Percentiles rank a stretch among this genome's conserved stretches.
These are phyloP conservation scores for Synanthedon vespiformis DNA, from an alignment of 2,888 invertebrate species.

Conservation along the genomic window DNA sequence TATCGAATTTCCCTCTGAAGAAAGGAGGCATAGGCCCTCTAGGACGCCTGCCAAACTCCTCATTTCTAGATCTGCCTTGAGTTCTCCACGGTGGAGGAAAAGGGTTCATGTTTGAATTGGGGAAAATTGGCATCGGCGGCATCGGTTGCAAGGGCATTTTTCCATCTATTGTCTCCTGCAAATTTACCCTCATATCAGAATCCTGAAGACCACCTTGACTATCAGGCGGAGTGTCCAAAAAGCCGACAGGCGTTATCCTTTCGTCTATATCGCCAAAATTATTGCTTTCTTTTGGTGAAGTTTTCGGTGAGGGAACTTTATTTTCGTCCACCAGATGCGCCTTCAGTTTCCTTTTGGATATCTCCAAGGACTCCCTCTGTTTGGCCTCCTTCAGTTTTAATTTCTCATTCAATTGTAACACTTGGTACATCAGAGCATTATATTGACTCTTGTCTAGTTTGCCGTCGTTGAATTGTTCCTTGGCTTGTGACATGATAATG, in stretches of 20 bases:
- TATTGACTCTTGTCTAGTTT: slow-evolving; percentile 81
- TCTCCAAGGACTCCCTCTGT: slow-evolving; percentile 75
- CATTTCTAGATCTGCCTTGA: slow-evolving; percentile 35
- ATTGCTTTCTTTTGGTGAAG: slow-evolving; percentile 41
- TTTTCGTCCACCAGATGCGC: slow-evolving; percentile 48
- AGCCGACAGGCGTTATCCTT: slow-evolving; percentile 43
- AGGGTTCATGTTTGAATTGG: slow-evolving; percentile 9
- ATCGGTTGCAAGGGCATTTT: slow-evolving; percentile 32
- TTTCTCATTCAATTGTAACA: slow-evolving; percentile 82
- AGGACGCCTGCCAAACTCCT: slow-evolving; percentile 43
- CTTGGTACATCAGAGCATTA: slow-evolving; percentile 80
- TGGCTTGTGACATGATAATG: slow-evolving; percentile 84
- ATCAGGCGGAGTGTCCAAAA: slow-evolving; percentile 38
- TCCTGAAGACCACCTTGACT: slow-evolving; percentile 37
- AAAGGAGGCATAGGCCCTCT: slow-evolving; percentile 39
- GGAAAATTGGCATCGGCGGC: slow-evolving; percentile 30
- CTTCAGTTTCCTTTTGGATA: slow-evolving; percentile 56
- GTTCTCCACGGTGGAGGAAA: slow-evolving; percentile 45
- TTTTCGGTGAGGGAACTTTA: slow-evolving; percentile 59
- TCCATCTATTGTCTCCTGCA: slow-evolving; percentile 24
- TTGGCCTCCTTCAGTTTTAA: slow-evolving; percentile 82
- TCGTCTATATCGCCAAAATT: slow-evolving; percentile 67
- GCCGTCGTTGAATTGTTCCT: slow-evolving; percentile 81
- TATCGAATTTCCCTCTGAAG: slow-evolving; percentile 45
- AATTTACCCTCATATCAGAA: slow-evolving; percentile 49